Conservation (phyloP, 2,888 invertebrate species). For the Himalopsyche kuldschensis region DNA sequence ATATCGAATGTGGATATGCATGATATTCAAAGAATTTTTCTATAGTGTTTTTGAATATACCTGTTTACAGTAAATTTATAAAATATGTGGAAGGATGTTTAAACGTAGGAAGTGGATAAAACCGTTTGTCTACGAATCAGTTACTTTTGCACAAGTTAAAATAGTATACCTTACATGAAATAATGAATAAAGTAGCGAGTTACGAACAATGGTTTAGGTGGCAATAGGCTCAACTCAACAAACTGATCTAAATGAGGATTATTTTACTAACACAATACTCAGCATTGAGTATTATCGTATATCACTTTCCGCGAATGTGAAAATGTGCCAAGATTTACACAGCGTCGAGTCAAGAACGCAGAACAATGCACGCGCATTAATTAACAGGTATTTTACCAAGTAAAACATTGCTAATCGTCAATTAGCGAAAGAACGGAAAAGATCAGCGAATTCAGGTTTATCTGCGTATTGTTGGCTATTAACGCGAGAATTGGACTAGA, state of each 20-base stretch:
- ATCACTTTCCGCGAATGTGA: neutral
- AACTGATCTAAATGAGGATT: neutral
- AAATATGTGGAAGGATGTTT: too few relatives aligned
- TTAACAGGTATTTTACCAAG: neutral
- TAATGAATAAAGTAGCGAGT: neutral
- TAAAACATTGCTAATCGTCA: neutral
- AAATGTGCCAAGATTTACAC: neutral
- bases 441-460: neutral
- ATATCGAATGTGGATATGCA: too few relatives aligned
- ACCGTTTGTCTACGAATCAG: too few relatives aligned
- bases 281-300: neutral
- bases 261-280: neutral
- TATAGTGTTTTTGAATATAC: too few relatives aligned
- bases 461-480: neutral
- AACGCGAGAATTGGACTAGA: neutral
- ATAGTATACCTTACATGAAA: too few relatives aligned
- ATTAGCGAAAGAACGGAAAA: neutral
- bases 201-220: neutral
- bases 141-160: too few relatives aligned
- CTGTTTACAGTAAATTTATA: too few relatives aligned
- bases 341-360: neutral
- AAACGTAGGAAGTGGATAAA: too few relatives aligned
- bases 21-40: too few relatives aligned
- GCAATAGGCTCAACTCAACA: neutral
- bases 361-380: neutral